A percentile compares a stretch with the other conserved stretches of the same genome.
These are phyloP conservation scores for Okamejei kenojei DNA, from an alignment of 2,797 vertebrate species.

Conservation along the genomic window DNA sequence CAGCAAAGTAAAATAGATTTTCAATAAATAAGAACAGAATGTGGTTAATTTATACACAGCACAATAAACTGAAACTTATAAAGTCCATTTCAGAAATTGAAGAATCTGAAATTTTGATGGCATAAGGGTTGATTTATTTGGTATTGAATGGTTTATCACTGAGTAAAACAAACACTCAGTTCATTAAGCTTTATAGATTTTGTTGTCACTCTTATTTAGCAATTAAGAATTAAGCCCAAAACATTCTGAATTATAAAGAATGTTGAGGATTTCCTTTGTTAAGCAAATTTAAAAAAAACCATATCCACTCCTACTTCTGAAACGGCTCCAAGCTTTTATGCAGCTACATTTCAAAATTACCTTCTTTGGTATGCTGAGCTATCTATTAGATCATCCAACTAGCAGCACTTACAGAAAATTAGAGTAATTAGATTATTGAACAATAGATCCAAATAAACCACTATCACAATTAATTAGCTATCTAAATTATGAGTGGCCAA, in stretches of 20 bases:
- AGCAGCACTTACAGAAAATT: slow-evolving; percentile 45
- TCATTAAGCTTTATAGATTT: slow-evolving; percentile 33
- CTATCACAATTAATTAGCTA: slow-evolving; percentile 45
- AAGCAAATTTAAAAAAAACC: background rate
- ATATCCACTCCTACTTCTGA: background rate
- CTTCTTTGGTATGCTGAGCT: background rate
- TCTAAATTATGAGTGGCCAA: slow-evolving; percentile 40
- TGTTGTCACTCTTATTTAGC: slow-evolving; percentile 18
- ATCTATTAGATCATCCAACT: slow-evolving; percentile 41
- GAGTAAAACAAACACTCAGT: background rate
- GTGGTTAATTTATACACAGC: background rate
- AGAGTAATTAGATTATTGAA: slow-evolving; percentile 43
- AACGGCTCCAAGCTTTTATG: background rate
- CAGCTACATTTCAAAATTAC: background rate
- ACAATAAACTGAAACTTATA: background rate
- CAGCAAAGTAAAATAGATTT: background rate
- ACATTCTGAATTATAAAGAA: background rate
- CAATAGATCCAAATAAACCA: slow-evolving; percentile 41
- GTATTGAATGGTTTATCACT: slow-evolving; percentile 33
- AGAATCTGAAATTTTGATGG: slow-evolving; percentile 19
- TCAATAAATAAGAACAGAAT: background rate
- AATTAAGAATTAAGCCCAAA: slow-evolving; percentile 18
- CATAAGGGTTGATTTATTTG: background rate
- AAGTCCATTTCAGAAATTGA: slow-evolving; percentile 13
- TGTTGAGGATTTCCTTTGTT: background rate